Conservation (phyloP, 2,797 vertebrate genomes). For the Tapera naevia region DNA sequence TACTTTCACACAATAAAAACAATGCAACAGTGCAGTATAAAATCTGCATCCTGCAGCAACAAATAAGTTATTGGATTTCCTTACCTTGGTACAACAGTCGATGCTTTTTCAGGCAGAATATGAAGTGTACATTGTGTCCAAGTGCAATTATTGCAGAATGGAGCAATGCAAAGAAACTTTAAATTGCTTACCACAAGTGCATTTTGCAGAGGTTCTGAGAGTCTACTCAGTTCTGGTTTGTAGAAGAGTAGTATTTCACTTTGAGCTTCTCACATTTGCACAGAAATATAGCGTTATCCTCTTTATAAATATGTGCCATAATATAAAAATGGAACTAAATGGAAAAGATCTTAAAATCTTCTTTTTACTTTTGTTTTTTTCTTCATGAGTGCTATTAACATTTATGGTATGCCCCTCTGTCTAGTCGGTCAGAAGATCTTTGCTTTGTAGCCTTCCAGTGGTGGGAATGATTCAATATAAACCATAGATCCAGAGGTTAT, state of each 20-base stretch:
- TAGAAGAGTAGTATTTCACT: neutral
- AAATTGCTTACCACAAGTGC: neutral
- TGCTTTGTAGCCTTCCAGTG: neutral
- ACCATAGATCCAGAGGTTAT: neutral
- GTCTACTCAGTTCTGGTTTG: neutral
- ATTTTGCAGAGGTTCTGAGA: neutral
- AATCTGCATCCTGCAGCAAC: neutral
- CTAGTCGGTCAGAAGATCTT: neutral
- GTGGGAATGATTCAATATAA: neutral
- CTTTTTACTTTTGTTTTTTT: neutral
- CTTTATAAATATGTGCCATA: neutral
- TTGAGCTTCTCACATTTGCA: neutral
- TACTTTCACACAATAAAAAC: neutral
- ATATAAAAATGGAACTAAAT: neutral
- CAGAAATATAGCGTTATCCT: neutral
- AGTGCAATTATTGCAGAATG: neutral
- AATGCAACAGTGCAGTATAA: neutral
- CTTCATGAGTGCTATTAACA: neutral
- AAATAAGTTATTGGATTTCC: neutral
- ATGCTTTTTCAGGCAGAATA: neutral
- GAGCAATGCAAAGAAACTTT: neutral
- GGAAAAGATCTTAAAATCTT: neutral
- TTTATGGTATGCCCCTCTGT: neutral
- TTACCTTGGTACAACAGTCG: neutral
- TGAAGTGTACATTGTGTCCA: neutral